Evolutionary conservation across 2,888 invertebrate species (phyloP).

Genomic region (Odontothrips loti): DNA sequence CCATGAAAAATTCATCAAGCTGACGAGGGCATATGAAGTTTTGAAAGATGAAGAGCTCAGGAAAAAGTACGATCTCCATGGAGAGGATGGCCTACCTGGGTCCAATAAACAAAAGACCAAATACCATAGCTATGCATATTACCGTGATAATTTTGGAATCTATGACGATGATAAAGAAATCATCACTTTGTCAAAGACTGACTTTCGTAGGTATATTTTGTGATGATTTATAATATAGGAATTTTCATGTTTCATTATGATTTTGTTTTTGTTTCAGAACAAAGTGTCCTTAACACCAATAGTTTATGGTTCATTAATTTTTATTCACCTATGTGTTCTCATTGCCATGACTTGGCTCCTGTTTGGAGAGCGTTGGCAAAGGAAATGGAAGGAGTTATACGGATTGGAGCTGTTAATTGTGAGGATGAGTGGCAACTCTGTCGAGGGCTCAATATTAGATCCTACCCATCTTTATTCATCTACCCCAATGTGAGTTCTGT

Average conservation of each 20-base stretch:
- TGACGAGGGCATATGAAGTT: slow-evolving; percentile 81
- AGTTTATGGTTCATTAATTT: slow-evolving; percentile 83
- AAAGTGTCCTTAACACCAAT: slow-evolving; percentile 54
- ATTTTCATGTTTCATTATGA: slow-evolving; percentile 18
- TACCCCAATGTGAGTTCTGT: slow-evolving; percentile 54
- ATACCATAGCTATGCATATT: slow-evolving; percentile 78
- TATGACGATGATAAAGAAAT: slow-evolving; percentile 82
- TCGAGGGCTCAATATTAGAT: slow-evolving; percentile 64
- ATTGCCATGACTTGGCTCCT: slow-evolving; percentile 77
- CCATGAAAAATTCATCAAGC: slow-evolving; percentile 70
- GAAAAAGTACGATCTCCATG: slow-evolving; percentile 73
- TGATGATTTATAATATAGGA: neutral
- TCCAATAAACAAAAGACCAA: slow-evolving; percentile 55
- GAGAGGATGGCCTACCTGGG: slow-evolving; percentile 58
- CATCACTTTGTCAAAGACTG: slow-evolving; percentile 66
- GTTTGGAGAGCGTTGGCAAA: slow-evolving; percentile 75
- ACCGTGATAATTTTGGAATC: slow-evolving; percentile 74
- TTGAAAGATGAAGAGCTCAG: slow-evolving; percentile 75
- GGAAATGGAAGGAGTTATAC: slow-evolving; percentile 71
- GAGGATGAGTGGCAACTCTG: slow-evolving; percentile 79
- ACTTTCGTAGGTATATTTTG: slow-evolving; percentile 61
- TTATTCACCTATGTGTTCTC: slow-evolving; percentile 81
- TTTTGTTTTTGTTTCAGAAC: slow-evolving; percentile 45
- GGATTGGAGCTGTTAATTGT: slow-evolving; percentile 82
- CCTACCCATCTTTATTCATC: slow-evolving; percentile 72